Percentiles rank a stretch among this genome's conserved stretches.
These are phyloP conservation scores for Acrobasis repandana DNA, from an alignment of 2,888 invertebrate genomes.

Conservation along the genomic window DNA sequence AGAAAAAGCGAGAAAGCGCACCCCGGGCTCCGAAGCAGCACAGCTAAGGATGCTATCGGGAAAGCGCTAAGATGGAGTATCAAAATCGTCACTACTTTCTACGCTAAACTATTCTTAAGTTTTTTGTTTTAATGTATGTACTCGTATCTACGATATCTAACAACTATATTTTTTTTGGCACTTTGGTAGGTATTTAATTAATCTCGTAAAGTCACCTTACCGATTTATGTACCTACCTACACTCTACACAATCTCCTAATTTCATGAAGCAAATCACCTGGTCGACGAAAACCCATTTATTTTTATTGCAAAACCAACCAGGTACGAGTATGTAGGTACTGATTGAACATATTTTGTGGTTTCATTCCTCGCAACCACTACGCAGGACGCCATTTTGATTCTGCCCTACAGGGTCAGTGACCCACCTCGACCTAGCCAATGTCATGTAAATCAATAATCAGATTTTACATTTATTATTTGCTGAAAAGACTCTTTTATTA, in stretches of 20 bases:
- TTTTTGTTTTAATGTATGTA: too few species aligned
- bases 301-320: background rate
- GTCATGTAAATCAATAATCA: constrained; percentile 26
- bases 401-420: constrained; percentile 19
- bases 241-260: background rate
- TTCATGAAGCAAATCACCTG: background rate
- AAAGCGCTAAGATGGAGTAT: too few species aligned
- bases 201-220: too few species aligned
- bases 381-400: constrained; percentile 1
- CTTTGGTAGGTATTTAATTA: too few species aligned
- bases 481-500: background rate
- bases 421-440: constrained; percentile 21
- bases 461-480: background rate
- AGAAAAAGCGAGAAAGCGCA: too few species aligned
- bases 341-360: background rate
- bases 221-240: background rate
- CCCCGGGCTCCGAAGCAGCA: too few species aligned
- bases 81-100: too few species aligned
- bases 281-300: background rate
- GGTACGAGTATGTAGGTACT: too few species aligned
- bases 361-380: background rate
- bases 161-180: too few species aligned
- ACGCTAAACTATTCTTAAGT: too few species aligned
- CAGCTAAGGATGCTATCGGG: too few species aligned
- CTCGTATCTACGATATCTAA: too few species aligned